These are phyloP conservation scores for Brachionus koreanus DNA, from an alignment of 1,140 invertebrate species.

Conservation along the genomic window DNA sequence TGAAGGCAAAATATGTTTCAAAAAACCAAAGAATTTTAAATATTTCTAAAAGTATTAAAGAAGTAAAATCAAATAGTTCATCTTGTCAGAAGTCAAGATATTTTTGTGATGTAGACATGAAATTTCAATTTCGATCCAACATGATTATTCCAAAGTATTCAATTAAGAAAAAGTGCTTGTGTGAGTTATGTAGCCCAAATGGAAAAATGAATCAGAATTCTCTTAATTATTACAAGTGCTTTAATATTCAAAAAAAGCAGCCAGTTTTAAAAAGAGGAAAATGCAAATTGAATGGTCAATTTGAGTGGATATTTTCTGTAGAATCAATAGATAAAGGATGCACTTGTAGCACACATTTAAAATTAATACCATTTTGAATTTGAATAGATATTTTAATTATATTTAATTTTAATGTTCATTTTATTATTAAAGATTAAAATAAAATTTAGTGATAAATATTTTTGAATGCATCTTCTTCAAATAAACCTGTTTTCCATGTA, in stretches of 20 bases:
- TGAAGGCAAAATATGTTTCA: neutral
- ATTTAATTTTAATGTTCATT: neutral
- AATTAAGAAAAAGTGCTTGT: neutral
- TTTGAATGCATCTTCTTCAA: slow-evolving; percentile 35
- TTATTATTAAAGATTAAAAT: neutral
- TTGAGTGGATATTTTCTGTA: no score
- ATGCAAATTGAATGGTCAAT: neutral
- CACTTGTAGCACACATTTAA: neutral
- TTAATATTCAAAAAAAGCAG: neutral
- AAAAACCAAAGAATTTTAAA: neutral
- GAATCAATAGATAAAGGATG: no score
- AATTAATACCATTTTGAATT: neutral
- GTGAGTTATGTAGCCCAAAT: neutral
- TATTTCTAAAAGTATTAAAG: neutral
- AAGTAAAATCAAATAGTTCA: neutral
- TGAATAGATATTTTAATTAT: no score
- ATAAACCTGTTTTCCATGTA: slow-evolving; percentile 10
- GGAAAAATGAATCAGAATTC: neutral
- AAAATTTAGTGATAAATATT: neutral
- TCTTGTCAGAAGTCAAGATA: neutral
- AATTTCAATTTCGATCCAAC: neutral
- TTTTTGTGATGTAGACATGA: neutral
- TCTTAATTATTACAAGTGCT: neutral
- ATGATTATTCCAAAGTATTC: neutral
- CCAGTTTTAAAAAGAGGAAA: neutral